These are phyloP conservation scores for Ceratoteleas bidentatus DNA, from an alignment of 1,140 invertebrate species.

Conservation along the genomic window DNA sequence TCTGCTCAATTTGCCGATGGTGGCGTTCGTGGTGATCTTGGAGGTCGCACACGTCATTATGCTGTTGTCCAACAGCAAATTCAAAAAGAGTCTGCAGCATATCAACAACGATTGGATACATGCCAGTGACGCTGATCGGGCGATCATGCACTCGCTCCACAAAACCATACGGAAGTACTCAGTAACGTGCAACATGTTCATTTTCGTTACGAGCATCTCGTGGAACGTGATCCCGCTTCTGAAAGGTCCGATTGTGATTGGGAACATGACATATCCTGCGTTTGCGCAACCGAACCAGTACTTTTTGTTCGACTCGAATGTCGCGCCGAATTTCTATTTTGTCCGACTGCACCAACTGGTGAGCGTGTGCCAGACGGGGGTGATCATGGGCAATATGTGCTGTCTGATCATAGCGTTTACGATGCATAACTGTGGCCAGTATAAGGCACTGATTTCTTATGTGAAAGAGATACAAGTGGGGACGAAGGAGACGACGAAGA, in stretches of 20 bases:
- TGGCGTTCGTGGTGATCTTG: not conserved
- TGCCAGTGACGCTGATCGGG: not conserved
- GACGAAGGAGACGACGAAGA: not conserved
- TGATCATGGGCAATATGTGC: constrained; percentile 30
- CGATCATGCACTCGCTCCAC: not conserved
- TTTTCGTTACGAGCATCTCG: constrained; percentile 1
- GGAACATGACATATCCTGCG: not conserved
- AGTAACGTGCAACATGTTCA: constrained; percentile 2
- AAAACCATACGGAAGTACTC: not conserved
- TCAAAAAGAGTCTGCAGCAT: not conserved
- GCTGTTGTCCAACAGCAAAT: not conserved
- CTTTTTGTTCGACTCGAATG: constrained; percentile 15
- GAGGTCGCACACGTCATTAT: not conserved
- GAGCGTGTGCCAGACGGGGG: not conserved
- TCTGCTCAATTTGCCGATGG: constrained; percentile 1
- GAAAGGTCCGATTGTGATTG: not conserved
- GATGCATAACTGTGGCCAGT: constrained; percentile 25
- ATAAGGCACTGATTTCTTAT: not conserved
- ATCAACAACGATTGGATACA: constrained; percentile 3
- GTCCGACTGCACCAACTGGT: constrained; percentile 12
- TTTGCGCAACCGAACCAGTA: constrained; percentile 14
- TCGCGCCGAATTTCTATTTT: constrained; percentile 1
- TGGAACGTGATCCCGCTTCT: constrained; percentile 14
- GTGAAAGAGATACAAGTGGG: not conserved
- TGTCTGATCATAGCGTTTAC: constrained; percentile 16